These are phyloP conservation scores for Plodia interpunctella DNA, from an alignment of 1,140 invertebrate species.

Conservation along the genomic window DNA sequence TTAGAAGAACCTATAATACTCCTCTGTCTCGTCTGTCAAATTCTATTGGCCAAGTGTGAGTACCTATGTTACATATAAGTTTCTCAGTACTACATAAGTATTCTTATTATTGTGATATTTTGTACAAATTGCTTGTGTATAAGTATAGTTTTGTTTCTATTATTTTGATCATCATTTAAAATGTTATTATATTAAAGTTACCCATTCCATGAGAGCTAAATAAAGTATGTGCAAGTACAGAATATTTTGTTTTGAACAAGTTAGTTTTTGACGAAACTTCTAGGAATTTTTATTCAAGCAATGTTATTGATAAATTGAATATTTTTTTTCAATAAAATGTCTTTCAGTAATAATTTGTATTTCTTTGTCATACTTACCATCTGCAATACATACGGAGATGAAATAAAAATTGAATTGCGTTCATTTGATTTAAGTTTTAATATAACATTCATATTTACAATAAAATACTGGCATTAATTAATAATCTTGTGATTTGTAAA, in stretches of 20 bases:
- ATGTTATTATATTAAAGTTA: slow-evolving; percentile 22
- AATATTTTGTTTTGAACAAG: slow-evolving; percentile 46
- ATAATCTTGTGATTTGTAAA: slow-evolving; percentile 26
- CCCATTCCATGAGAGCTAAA: slow-evolving; percentile 14
- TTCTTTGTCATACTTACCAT: slow-evolving; percentile 14
- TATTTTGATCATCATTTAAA: slow-evolving; percentile 17
- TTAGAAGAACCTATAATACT: slow-evolving; percentile 16
- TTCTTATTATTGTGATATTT: slow-evolving; percentile 62
- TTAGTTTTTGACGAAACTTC: slow-evolving; percentile 40
- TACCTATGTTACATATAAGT: slow-evolving; percentile 15
- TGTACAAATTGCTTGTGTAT: slow-evolving; percentile 65
- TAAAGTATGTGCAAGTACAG: slow-evolving; percentile 63
- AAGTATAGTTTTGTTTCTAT: slow-evolving; percentile 37
- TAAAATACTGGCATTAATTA: slow-evolving; percentile 72
- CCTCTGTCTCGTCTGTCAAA: slow-evolving; percentile 6
- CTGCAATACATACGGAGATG: neutral
- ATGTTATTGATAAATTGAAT: slow-evolving; percentile 44
- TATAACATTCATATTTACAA: slow-evolving; percentile 73
- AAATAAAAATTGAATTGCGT: slow-evolving; percentile 34
- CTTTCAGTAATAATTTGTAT: slow-evolving; percentile 22
- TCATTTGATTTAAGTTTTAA: slow-evolving; percentile 62
- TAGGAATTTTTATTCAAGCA: slow-evolving; percentile 43
- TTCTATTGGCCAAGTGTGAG: slow-evolving; percentile 18
- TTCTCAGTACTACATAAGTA: slow-evolving; percentile 40
- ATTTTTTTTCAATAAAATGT: slow-evolving; percentile 62